Conservation (phyloP, 2,113 vertebrate species). For the Empidonax traillii region DNA sequence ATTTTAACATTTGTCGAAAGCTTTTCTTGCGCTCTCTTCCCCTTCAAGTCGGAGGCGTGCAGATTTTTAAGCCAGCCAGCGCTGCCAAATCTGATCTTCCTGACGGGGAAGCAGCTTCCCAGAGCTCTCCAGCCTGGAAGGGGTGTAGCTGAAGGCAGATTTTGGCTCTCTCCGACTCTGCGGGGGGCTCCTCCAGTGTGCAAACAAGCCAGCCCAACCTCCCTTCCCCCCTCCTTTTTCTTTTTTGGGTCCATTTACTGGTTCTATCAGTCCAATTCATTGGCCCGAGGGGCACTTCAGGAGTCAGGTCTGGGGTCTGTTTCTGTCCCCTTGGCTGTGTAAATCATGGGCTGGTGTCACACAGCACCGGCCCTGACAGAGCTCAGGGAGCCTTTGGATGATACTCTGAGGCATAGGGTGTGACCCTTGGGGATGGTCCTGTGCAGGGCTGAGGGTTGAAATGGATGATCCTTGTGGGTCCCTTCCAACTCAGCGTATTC, state of each 20-base stretch:
- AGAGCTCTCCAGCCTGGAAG: constrained; percentile 36
- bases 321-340: not conserved
- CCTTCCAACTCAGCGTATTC: not conserved
- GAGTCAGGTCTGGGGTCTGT: not conserved
- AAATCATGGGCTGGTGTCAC: not conserved
- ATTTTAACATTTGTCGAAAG: constrained; percentile 31
- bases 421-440: not conserved
- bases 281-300: not conserved
- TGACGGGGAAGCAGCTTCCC: constrained; percentile 47
- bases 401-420: not conserved
- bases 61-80: not conserved
- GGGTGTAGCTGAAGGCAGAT: constrained; percentile 38
- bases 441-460: not conserved
- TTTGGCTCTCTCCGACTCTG: not conserved
- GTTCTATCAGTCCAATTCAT: not conserved
- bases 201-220: not conserved
- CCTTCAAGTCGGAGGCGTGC: constrained; percentile 23
- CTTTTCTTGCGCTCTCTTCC: constrained; percentile 34
- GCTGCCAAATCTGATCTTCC: constrained; percentile 50
- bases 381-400: not conserved
- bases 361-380: not conserved
- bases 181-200: not conserved
- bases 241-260: not conserved
- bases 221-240: not conserved
- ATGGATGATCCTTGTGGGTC: not conserved